Evolutionary conservation across 2,113 vertebrate genomes (phyloP).

Genomic region (Ornithorhynchus anatinus): DNA sequence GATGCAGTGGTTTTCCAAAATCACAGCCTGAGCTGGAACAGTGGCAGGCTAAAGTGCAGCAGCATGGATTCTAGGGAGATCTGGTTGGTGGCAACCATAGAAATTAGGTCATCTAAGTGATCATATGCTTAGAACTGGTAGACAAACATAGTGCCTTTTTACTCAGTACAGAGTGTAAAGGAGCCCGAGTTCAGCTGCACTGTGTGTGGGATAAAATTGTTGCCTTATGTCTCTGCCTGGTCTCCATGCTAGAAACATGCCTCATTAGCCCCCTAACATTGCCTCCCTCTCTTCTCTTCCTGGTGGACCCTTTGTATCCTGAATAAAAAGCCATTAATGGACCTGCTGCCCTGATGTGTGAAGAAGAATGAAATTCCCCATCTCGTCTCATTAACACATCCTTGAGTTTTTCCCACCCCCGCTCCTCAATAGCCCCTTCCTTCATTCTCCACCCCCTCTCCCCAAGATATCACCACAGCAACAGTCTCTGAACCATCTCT

Average conservation of each 20-base stretch:
- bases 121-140: too few species aligned
- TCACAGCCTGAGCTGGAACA: too few species aligned
- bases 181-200: neutral
- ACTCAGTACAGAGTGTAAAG: too few species aligned
- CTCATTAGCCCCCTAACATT: constrained; percentile 25
- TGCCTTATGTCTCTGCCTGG: neutral
- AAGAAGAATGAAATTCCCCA: neutral
- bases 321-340: neutral
- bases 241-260: neutral
- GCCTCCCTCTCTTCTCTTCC: neutral
- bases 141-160: too few species aligned
- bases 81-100: neutral
- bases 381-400: constrained; percentile 47
- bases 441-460: constrained; percentile 3
- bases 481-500: constrained; percentile 19
- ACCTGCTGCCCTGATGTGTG: constrained; percentile 1
- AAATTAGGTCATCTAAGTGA: too few species aligned
- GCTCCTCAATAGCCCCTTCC: constrained; percentile 6
- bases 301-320: constrained; percentile 13
- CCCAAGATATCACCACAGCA: constrained; percentile 40
- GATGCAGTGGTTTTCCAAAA: too few species aligned
- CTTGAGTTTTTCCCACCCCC: neutral
- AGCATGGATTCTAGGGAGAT: neutral
- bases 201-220: too few species aligned
- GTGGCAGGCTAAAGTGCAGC: too few species aligned